phyloP scores from a whole-genome alignment of 2,888 invertebrate species.

The Eurytoma californica region DNA sequence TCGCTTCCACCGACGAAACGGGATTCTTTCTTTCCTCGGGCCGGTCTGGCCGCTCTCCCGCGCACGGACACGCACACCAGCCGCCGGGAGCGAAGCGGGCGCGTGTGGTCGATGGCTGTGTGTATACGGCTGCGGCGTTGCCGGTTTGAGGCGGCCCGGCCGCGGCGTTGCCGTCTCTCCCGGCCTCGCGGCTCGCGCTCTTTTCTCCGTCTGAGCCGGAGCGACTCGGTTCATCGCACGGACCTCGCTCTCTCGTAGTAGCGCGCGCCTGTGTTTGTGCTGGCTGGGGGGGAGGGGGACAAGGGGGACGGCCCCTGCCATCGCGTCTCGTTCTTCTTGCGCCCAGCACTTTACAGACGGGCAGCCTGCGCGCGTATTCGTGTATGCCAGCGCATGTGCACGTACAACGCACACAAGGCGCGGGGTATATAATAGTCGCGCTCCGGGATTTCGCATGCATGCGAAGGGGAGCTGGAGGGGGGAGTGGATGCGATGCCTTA shows the following conservation, averaged over 20 bases:
- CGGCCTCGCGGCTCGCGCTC: conserved; percentile 52
- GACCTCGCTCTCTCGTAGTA: conserved; percentile 57
- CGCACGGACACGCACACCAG: conserved; percentile 21
- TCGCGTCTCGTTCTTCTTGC: conserved; percentile 58
- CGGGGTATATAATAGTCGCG: too few relatives aligned
- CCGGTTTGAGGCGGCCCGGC: conserved; percentile 51
- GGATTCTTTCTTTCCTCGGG: conserved; percentile 74
- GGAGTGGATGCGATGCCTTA: too few relatives aligned
- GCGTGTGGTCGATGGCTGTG: conserved; percentile 68
- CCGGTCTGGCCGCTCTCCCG: conserved; percentile 66
- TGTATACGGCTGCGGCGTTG: conserved; percentile 61
- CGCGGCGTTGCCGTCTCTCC: conserved; percentile 62
- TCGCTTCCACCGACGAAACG: conserved; percentile 64
- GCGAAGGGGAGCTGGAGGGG: too few relatives aligned
- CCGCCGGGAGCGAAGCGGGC: conserved; percentile 2
- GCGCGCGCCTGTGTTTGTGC: conserved; percentile 57
- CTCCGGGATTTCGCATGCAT: too few relatives aligned
- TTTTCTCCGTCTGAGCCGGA: conserved; percentile 48
- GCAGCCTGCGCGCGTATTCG: too few relatives aligned
- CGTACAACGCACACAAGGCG: too few relatives aligned
- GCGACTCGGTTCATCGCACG: conserved; percentile 50
- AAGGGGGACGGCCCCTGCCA: too few relatives aligned
- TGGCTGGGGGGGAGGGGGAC: conserved; percentile 56
- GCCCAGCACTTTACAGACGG: neutral
- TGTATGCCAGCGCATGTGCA: too few relatives aligned